Conservation (phyloP, 1,140 invertebrate genomes). For the Papilio polytes region DNA sequence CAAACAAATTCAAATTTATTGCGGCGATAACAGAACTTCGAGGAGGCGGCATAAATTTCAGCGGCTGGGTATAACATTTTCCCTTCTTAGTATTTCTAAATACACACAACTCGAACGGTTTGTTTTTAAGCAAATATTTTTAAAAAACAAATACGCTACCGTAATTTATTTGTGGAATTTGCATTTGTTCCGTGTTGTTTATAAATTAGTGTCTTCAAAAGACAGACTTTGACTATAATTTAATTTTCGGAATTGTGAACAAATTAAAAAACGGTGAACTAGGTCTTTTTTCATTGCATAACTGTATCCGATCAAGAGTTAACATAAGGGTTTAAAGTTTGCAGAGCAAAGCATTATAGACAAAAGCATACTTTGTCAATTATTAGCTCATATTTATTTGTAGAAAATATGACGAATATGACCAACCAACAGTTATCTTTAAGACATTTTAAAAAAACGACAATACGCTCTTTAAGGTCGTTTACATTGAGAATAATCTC, state of each 20-base stretch:
- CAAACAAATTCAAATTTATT: slow-evolving; percentile 67
- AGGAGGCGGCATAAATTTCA: slow-evolving; percentile 66
- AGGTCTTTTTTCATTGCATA: not conserved
- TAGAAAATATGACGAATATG: no score
- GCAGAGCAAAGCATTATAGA: no score
- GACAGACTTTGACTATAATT: not conserved
- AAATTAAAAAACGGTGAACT: not conserved
- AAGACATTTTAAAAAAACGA: not conserved
- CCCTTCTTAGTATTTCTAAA: slow-evolving; percentile 37
- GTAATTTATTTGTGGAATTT: slow-evolving; percentile 9
- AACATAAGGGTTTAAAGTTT: no score
- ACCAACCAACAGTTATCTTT: not conserved
- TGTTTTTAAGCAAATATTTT: slow-evolving; percentile 35
- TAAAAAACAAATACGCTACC: not conserved
- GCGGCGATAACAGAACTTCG: slow-evolving; percentile 64
- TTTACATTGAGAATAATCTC: not conserved
- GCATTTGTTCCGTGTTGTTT: not conserved
- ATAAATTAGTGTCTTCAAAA: not conserved
- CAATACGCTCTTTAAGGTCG: slow-evolving; percentile 31
- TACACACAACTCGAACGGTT: slow-evolving; percentile 24
- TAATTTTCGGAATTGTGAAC: not conserved
- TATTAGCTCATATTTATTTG: no score
- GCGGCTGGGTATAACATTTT: slow-evolving; percentile 16
- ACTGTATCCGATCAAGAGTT: not conserved
- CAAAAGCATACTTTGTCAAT: no score